phyloP scores from a whole-genome alignment of 2,888 invertebrate genomes.

The Pilophorus perplexus region DNA sequence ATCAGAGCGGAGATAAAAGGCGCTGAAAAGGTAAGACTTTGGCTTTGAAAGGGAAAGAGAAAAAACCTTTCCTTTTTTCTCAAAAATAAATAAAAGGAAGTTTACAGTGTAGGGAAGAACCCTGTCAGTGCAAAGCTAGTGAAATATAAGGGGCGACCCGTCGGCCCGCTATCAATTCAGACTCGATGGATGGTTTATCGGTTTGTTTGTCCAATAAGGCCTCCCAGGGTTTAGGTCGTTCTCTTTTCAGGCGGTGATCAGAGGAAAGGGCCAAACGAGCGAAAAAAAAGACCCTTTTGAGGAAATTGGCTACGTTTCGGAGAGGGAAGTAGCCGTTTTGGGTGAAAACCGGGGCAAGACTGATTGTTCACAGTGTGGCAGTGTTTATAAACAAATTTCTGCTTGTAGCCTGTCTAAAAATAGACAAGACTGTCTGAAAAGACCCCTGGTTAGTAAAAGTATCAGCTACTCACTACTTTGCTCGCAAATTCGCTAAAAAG shows the following conservation, averaged over 20 bases:
- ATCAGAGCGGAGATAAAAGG: neutral
- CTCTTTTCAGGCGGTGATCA: conserved; percentile 2
- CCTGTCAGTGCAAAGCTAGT: conserved; percentile 9
- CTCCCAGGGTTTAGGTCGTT: neutral
- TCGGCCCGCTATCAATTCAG: conserved; percentile 6
- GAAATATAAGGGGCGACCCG: conserved; percentile 12
- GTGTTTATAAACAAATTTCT: no score
- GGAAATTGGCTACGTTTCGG: neutral
- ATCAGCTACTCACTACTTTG: no score
- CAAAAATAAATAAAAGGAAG: conserved; percentile 4
- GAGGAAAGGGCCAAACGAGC: neutral
- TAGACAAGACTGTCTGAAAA: no score
- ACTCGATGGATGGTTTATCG: conserved; percentile 22
- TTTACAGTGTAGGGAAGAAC: conserved; percentile 6
- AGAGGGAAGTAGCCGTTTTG: no score
- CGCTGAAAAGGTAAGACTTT: neutral
- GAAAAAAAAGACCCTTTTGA: neutral
- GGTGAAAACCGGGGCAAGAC: no score
- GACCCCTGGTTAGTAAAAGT: no score
- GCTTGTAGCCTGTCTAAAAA: no score
- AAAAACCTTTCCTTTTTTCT: neutral
- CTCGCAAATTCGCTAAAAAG: no score
- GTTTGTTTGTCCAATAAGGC: conserved; percentile 16
- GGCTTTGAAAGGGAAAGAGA: neutral
- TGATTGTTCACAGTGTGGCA: no score